phyloP scores from a whole-genome alignment of 2,888 invertebrate species.

The Lasius platythorax region DNA sequence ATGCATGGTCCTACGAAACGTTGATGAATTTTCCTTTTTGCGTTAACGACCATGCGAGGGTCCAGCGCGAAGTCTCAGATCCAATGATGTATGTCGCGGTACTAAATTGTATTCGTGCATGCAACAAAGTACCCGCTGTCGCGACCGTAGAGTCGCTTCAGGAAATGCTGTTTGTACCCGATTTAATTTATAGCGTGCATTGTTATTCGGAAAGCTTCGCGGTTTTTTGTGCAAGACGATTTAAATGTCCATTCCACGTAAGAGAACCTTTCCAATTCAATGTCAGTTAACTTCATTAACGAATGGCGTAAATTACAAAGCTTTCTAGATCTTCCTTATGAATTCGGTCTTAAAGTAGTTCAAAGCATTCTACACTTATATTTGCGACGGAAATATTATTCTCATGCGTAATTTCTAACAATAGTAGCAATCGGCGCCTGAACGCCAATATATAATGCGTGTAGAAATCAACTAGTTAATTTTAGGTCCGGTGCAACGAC shows the following conservation, averaged over 20 bases:
- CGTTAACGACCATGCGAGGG: constrained; percentile 64
- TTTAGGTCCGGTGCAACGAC: constrained; percentile 69
- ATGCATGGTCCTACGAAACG: constrained; percentile 55
- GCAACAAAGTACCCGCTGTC: neutral
- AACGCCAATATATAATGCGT: constrained; percentile 11
- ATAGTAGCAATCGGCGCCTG: constrained; percentile 13
- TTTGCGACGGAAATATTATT: constrained; percentile 6
- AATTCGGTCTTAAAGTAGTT: neutral
- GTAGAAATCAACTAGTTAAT: constrained; percentile 36
- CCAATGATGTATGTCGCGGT: constrained; percentile 24
- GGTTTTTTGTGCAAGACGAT: neutral
- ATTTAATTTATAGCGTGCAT: neutral
- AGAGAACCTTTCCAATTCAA: neutral
- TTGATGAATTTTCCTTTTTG: constrained; percentile 66
- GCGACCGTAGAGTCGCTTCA: neutral
- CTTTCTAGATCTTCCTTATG: neutral
- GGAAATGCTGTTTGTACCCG: neutral
- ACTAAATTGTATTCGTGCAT: constrained; percentile 4
- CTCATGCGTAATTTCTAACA: neutral
- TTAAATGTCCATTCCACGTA: neutral
- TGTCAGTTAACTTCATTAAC: neutral
- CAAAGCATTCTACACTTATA: neutral
- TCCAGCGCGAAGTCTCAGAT: constrained; percentile 51
- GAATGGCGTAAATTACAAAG: neutral
- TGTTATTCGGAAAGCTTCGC: neutral